Base-by-base conservation (phyloP, 2,888 invertebrate species). In the Brachyopa scutellaris region DNA sequence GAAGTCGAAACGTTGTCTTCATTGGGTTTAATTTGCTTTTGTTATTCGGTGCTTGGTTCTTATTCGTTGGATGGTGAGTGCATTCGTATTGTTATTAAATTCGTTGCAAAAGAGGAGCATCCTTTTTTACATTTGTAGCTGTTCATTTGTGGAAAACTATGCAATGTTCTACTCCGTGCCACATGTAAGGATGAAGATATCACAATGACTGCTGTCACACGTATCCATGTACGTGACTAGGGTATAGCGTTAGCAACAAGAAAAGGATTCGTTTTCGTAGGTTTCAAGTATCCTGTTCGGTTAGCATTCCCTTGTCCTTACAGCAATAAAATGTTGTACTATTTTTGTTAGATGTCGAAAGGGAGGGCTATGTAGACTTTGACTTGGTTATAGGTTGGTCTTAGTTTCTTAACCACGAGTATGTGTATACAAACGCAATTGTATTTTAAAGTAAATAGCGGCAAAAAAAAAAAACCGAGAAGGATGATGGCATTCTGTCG, bases 1-100 rank as follows among this genome's bases (percentile, higher is more conserved):
- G 57, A 67, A 45, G 49, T 15, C n/a, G 45, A 64, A 26, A 40
- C 29, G 36, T 26, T 72, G 19, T 72, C 13, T 42, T 36, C 33
- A 15, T 45, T 36, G 21, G 42, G 26, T 26, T 38, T 62, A 40
- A 38, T 47, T 62, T 45, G 33, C 23, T 51, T 51, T 33, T 29
- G 11, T 38, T 29, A 31, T 57, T 51, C 17, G 15, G 2, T 31
- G 33, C 36, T 47, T 21, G 13, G 9, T 45, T 29, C 38, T 47
- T 61, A n/a, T 9, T 29, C n/a, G n/a, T 42, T 59, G n/a, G 17
- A 5, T 6, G 3, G 23, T 6, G 49, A 49, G 29, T 13, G 26
- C 26, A 26, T 6, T 26, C 26, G 2, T 29, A 17, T 2, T 29
- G 51, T 31, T 51, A 31, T 36, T 55, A 55, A 55, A 36, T 55